Percentiles rank a stretch among this genome's conserved stretches.
phyloP scores from a whole-genome alignment of 2,888 invertebrate genomes.

The Plebejus melissa region DNA sequence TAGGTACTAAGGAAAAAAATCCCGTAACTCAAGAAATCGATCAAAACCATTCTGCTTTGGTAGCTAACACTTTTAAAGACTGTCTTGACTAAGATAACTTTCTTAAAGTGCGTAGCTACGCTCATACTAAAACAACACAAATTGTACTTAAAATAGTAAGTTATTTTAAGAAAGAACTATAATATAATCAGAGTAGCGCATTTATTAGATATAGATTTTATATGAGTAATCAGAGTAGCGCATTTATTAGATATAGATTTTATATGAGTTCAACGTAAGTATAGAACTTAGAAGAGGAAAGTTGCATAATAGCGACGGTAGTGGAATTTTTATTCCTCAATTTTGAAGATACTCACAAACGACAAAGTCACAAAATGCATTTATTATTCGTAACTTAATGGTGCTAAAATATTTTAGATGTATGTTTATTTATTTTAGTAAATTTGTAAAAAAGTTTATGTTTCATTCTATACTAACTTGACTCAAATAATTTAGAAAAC shows the following conservation, averaged over 20 bases:
- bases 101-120: too few relatives aligned
- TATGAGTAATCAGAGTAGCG: not conserved
- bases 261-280: not conserved
- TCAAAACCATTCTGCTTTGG: too few relatives aligned
- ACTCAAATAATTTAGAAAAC: too few relatives aligned
- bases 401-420: conserved; percentile 37
- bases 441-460: conserved; percentile 8
- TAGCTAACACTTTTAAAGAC: not conserved
- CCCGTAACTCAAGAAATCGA: too few relatives aligned
- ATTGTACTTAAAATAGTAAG: not conserved
- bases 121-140: too few relatives aligned
- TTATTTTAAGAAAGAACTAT: not conserved
- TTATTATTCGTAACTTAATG: conserved; percentile 55
- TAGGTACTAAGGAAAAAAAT: too few relatives aligned
- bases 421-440: conserved; percentile 27
- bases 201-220: not conserved
- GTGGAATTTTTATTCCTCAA: not conserved
- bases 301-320: not conserved
- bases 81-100: not conserved
- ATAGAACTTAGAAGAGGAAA: not conserved
- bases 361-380: conserved; percentile 67
- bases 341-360: conserved; percentile 62
- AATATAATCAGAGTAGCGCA: not conserved
- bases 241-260: not conserved
- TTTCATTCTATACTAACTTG: not conserved